Conservation (phyloP, 2,113 vertebrate genomes). For the Eclectus roratus region DNA sequence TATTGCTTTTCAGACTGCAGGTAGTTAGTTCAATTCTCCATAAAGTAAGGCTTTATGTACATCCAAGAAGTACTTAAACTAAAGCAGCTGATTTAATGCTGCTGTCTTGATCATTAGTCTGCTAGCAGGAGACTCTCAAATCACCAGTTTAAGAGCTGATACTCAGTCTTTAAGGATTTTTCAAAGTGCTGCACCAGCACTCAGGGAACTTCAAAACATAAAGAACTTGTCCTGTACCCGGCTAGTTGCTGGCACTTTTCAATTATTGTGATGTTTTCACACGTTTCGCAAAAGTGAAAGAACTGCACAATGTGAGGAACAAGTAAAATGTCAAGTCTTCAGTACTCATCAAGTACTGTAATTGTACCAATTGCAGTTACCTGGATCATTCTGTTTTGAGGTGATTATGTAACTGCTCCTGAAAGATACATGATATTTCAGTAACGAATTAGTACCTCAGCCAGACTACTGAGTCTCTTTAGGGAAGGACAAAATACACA, state of each 20-base stretch:
- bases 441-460: neutral
- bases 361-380: neutral
- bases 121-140: conserved; percentile 44
- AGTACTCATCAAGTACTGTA: neutral
- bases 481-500: neutral
- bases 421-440: neutral
- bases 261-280: neutral
- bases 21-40: conserved; percentile 34
- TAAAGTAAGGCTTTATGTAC: conserved; percentile 36
- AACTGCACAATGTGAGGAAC: neutral
- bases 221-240: neutral
- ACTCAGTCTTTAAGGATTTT: conserved; percentile 22
- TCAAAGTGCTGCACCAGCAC: conserved; percentile 48
- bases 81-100: conserved; percentile 50
- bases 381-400: neutral
- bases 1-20: neutral
- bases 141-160: conserved; percentile 27
- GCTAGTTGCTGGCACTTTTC: neutral
- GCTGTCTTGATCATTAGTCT: conserved; percentile 41
- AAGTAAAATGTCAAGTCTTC: neutral
- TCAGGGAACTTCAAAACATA: conserved; percentile 13
- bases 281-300: neutral
- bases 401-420: neutral
- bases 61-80: conserved; percentile 42
- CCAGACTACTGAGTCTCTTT: neutral